Evolutionary conservation across 2,113 vertebrate genomes (phyloP), one percentile per base, ranked within the genome.

Genomic region (Engraulis encrasicolus): DNA sequence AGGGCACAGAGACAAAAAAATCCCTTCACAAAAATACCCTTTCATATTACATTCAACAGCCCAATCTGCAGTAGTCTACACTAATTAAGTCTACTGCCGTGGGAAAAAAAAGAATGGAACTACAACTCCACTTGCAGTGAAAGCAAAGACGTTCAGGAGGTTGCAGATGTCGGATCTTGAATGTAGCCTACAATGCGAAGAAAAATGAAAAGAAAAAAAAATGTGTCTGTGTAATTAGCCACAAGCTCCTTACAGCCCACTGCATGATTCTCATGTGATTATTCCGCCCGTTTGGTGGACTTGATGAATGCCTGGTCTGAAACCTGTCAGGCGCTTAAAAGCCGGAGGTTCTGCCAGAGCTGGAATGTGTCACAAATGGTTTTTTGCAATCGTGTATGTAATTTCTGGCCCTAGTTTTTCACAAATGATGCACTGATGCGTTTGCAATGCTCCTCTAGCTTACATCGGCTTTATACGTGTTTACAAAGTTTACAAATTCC

Each of bases 151-250:
- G 6, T 84, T 88, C 34, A 58, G 66, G 45, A 31, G 82, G 48
- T 18, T 74, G 27, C 48, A 40, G 78, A 27, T 37, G 79, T 45
- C 38, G 19, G 45, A 84, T 52, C 82, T 20, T 19, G 17, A 71
- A 77, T 74, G 66, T 74, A n/a, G n/a, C n/a, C n/a, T n/a, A 27
- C 66, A 15, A 74, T 82, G 71, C 23, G 79, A 78, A 78, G 79
- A 49, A 50, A 90, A 90, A 91, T 36, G 79, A 78, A 78, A 78
- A 49, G 50, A 90, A 90, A 91, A 91, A 90, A 91, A 74, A 31
- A 93, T 91, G 88, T 88, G 37, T 7, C 85, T 90, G 90, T 91
- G 90, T 92, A 92, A 94, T 92, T 92, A 91, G 88, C 88, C 87
- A 84, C 84, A 78, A 84, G 88, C 83, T 81, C 45, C 78, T 91